Percentiles rank a stretch among this genome's conserved stretches.
Evolutionary conservation across 2,113 vertebrate genomes (phyloP).

Genomic region (Embiotoca jacksoni): DNA sequence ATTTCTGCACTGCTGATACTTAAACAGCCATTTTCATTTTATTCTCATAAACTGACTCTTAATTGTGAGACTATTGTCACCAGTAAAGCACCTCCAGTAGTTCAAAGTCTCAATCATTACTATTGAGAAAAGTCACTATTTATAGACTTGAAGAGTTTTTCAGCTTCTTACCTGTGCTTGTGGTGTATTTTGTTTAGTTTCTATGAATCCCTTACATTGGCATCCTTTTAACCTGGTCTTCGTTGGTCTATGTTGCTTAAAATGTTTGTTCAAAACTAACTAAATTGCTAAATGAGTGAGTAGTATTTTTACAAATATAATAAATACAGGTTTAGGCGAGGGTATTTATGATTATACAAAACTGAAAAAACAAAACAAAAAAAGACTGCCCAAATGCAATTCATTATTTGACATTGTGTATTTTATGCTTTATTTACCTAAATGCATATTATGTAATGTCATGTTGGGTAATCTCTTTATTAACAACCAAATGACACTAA

Average conservation of each 20-base stretch:
- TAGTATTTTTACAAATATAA: background rate
- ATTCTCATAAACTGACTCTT: too few species aligned
- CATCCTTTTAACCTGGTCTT: background rate
- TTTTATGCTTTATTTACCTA: slow-evolving; percentile 6
- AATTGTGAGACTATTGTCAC: too few species aligned
- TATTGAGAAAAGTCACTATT: too few species aligned
- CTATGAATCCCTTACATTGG: background rate
- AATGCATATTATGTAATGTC: slow-evolving; percentile 46
- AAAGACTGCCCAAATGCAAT: background rate
- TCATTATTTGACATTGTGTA: background rate
- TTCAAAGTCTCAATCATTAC: too few species aligned
- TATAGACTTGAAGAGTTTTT: too few species aligned
- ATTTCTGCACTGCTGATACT: too few species aligned
- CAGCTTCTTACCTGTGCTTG: too few species aligned
- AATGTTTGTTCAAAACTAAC: background rate
- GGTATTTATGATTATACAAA: background rate
- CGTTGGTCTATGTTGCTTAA: background rate
- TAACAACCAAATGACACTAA: slow-evolving; percentile 20
- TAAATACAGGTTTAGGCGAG: background rate
- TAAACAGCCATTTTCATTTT: too few species aligned
- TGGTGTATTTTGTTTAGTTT: too few species aligned
- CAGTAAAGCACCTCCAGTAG: too few species aligned
- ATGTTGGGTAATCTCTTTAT: slow-evolving; percentile 38
- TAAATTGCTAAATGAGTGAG: background rate
- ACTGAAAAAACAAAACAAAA: background rate